Base-by-base conservation (phyloP, 2,113 vertebrate species). In the Gopherus evgoodei region DNA sequence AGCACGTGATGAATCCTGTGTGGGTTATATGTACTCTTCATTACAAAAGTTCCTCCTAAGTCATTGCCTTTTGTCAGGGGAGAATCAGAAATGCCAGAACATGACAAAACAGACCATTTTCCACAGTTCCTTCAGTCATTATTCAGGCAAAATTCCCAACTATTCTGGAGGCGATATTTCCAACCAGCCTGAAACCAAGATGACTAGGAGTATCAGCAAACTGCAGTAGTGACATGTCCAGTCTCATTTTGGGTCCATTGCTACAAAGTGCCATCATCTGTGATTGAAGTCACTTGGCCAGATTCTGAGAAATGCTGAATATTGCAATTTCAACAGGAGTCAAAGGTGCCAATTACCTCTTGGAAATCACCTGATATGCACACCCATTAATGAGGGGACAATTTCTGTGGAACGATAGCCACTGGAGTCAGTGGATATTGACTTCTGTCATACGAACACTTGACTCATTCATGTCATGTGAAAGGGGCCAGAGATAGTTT, bases 251-350 rank as follows among this genome's bases (percentile, higher is more conserved):
- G 52, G 76, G 17, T 52, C 56, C 16, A 65, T 12, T 31, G 29
- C 59, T 65, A 35, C 29, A 31, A 62, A 69, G 2, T 24, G 17
- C 59, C 88, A 87, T 52, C 44, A 92, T 11, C 29, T 52, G 44
- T 21, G 88, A 83, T n/a, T 53, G 57, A 91, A 95, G 16, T 2
- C 13, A 29, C 86, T 86, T 72, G n/a, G 84, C n/a, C 62, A 17
- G 38, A 1, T 1, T 0, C 24, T 0, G 0, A 90, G 16, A 81
- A 57, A 84, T 1, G 11, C 8, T 53, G 56, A 83, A 24, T 11
- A 42, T 11, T 42, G 10, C 38, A 87, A 82, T 90, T 65, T 78
- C 86, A 38, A 42, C 42, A 42, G 35, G 8, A 75, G 44, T 9
- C 27, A 81, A 24, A 22, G 53, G 50, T 6, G 24, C 0, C 86